Base-by-base conservation (phyloP, 1,140 invertebrate species). In the Megathymus violae region DNA sequence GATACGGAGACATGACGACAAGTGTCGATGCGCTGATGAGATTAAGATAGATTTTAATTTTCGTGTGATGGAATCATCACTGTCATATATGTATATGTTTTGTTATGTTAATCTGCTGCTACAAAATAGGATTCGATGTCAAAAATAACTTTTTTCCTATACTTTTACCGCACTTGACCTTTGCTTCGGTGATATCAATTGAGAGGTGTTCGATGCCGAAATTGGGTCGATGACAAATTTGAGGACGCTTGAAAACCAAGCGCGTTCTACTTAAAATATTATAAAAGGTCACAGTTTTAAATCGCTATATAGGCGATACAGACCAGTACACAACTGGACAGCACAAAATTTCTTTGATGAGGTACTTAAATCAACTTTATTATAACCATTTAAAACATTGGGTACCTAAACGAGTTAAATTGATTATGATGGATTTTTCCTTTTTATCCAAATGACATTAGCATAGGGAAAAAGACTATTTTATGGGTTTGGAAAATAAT, bases 1-100 rank as follows among this genome's bases (percentile, higher is more conserved):
- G 36, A 31, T 52, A 15, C 36, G 19, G 36, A 25, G 27, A 54
- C 51, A 36, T 54, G 51, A 54, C 51, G 36, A 54, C 41, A 54
- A 36, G 41, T 14, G 16, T 54, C 25, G 36, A 54, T 38, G 17
- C 10, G 17, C 40, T 41, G 25, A 41, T 41, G 50, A 36, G 27
- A 16, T 48, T 50, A 25, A 50, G 25, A 13, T n/a, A n/a, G n/a
- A n/a, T n/a, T n/a, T n/a, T n/a, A n/a, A n/a, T n/a, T n/a, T n/a
- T n/a, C n/a, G n/a, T n/a, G n/a, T n/a, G n/a, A n/a, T n/a, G n/a
- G n/a, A n/a, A n/a, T n/a, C n/a, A n/a, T n/a, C n/a, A n/a, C n/a
- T n/a, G n/a, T n/a, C n/a, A n/a, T n/a, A n/a, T n/a, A n/a, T n/a
- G n/a, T n/a, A n/a, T n/a, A n/a, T n/a, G n/a, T n/a, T n/a, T n/a